Evolutionary conservation across 2,113 vertebrate genomes (phyloP), one percentile per base, ranked within the genome.

Genomic region (Calypte anna): DNA sequence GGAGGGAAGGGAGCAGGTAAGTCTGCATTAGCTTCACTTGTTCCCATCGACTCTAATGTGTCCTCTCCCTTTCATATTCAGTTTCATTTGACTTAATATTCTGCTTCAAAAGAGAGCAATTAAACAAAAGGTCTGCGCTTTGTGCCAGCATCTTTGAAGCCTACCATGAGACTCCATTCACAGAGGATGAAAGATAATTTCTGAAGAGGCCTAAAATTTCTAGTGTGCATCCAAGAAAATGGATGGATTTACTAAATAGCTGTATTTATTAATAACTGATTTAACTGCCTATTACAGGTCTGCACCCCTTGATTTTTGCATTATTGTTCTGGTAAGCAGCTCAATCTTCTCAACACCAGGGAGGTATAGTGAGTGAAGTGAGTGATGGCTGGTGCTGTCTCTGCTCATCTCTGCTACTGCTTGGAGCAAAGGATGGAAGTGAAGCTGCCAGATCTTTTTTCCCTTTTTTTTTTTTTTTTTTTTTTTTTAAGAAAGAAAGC

Each of bases 161-260:
- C 62, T 84, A 10, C 78, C 55, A 17, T 91, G 44, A 97, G 81
- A 59, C 74, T 92, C 87, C 55, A 80, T 91, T 96, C 94, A 87
- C 94, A 95, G 86, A 85, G 93, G 86, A 95, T 93, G 95, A 95
- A 92, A 96, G 75, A 66, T 82, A 30, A 84, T 92, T 94, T 95
- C 59, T 0, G 2, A 96, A 63, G 78, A 92, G 81, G 50, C 67
- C 89, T 82, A 43, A 82, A 89, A 76, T 93, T 95, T 92, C 70
- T 80, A 46, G 63, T 58, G 53, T 4, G 0, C 75, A 84, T 95
- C 89, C 77, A 87, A 94, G 25, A 67, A 28, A 91, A 50, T 87
- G 67, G 66, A 91, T 33, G 74, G 44, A 94, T 96, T 95, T 66
- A 66, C 31, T 91, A 85, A 91, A 59, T 88, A 25, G 18, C 31